These are phyloP conservation scores for Manis javanica DNA, from an alignment of 2,797 vertebrate species.

Conservation along the genomic window DNA sequence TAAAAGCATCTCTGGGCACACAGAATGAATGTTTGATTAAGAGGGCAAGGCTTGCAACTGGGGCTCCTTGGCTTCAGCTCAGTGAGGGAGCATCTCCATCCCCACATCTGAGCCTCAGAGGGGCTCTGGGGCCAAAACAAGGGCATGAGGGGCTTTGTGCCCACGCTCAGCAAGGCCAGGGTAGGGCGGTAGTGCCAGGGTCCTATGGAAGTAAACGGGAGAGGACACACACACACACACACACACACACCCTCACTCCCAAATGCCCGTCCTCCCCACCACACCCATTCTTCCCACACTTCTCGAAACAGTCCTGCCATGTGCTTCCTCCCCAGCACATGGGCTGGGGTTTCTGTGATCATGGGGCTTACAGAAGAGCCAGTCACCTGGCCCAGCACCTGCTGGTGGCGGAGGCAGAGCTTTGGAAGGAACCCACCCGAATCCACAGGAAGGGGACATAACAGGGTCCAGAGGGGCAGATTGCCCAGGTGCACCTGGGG, in stretches of 20 bases:
- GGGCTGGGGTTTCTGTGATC: background rate
- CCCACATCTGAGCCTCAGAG: background rate
- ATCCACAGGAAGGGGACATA: background rate
- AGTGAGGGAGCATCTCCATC: constrained; percentile 7
- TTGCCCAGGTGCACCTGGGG: background rate
- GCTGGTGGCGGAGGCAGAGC: background rate
- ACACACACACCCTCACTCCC: background rate
- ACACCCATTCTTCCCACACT: background rate
- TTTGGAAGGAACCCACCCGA: background rate
- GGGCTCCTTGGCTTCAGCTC: background rate
- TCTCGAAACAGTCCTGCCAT: background rate
- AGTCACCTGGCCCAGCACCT: background rate
- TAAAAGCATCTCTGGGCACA: constrained; percentile 45
- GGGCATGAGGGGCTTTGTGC: background rate
- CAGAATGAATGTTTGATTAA: constrained; percentile 64
- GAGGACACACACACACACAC: background rate
- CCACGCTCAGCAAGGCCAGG: background rate
- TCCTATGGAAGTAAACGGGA: background rate
- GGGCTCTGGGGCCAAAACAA: background rate
- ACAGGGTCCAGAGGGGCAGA: background rate
- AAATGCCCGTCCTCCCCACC: background rate
- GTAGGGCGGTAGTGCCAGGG: background rate
- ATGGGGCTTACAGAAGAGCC: background rate
- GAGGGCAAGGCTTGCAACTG: background rate
- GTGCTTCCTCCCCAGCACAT: background rate